A percentile compares a stretch with the other conserved stretches of the same genome.
phyloP scores from a whole-genome alignment of 2,888 invertebrate species.

The Conistra vaccinii region DNA sequence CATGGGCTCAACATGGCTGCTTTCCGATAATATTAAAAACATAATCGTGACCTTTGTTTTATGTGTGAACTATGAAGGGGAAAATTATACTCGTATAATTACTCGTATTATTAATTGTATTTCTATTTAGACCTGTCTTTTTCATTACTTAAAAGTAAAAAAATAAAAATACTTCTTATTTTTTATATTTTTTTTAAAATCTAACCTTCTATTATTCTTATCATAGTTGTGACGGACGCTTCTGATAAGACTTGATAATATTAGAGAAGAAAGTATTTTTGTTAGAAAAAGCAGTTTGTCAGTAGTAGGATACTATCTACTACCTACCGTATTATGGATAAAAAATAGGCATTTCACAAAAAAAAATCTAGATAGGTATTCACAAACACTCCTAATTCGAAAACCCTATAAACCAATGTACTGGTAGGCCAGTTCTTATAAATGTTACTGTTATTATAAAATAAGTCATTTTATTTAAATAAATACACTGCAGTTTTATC shows the following conservation, averaged over 20 bases:
- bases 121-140: background rate
- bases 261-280: background rate
- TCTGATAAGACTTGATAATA: background rate
- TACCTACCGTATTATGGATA: background rate
- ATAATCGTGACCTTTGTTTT: conserved; percentile 44
- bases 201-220: background rate
- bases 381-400: no score
- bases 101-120: no score
- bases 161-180: no score
- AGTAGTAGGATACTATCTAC: no score
- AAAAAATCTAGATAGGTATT: background rate
- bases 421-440: background rate
- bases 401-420: no score
- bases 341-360: background rate
- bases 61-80: background rate
- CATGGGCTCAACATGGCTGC: conserved; percentile 43
- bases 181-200: no score
- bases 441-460: background rate
- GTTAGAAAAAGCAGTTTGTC: background rate
- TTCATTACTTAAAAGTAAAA: background rate
- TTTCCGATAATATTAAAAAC: conserved; percentile 61
- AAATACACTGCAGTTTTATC: background rate
- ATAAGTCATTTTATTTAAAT: conserved; percentile 5
- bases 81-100: background rate
- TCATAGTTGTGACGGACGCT: background rate